Evolutionary conservation across 2,888 invertebrate species (phyloP).

Genomic region (Amphipoea lucens): DNA sequence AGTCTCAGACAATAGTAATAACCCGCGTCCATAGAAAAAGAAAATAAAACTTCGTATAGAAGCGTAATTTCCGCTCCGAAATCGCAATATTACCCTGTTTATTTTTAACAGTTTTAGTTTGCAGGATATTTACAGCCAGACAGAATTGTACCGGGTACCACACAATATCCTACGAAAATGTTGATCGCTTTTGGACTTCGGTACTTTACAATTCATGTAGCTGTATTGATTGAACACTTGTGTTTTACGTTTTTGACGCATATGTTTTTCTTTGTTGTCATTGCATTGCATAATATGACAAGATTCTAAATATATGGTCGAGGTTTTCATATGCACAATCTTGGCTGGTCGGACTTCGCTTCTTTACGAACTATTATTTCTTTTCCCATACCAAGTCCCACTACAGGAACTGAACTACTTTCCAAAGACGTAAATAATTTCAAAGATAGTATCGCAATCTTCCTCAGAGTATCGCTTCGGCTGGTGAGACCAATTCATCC

Average conservation of each 20-base stretch:
- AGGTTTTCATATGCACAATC: neutral
- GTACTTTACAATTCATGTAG: neutral
- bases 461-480: constrained; percentile 76
- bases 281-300: neutral
- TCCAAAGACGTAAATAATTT: constrained; percentile 57
- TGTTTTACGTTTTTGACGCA: neutral
- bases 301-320: neutral
- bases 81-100: too few species aligned
- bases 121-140: neutral
- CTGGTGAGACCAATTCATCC: constrained; percentile 73
- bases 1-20: neutral
- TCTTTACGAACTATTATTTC: neutral
- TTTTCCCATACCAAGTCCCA: neutral
- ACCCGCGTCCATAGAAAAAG: neutral
- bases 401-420: constrained; percentile 28
- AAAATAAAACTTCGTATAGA: neutral
- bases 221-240: neutral
- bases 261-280: neutral
- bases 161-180: neutral
- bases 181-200: neutral
- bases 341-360: neutral
- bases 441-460: constrained; percentile 57
- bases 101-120: neutral
- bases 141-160: neutral
- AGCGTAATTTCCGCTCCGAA: neutral